Base-by-base conservation (phyloP, 2,888 invertebrate genomes). In the Cheilosia grossa region DNA sequence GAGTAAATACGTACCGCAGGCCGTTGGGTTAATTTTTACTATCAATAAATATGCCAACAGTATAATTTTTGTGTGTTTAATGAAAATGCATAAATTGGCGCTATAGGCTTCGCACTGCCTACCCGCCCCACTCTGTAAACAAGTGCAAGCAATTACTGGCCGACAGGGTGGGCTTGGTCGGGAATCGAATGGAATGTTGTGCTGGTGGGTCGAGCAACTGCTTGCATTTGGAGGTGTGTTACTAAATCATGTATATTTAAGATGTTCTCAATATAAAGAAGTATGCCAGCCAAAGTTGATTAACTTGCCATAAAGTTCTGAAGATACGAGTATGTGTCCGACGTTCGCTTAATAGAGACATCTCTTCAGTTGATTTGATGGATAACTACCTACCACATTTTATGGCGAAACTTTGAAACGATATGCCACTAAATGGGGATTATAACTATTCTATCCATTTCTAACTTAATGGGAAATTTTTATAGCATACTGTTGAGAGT, bases 1-100 rank as follows among this genome's bases (percentile, higher is more conserved):
- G 21, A 21, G 21, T n/a, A n/a, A n/a, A n/a, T n/a, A 21, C n/a
- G 15, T 47, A 47, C 19, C 56, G 2, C 33, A 33, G 70, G 54
- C 49, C 42, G 58, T 80, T 80, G 81, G 72, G 85, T 51, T 85
- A 85, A 85, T 81, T 85, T 85, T 85, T 85, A 85, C 70, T 67
- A 72, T 33, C 72, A 67, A 85, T 85, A 85, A 85, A 85, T 85
- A 77, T 81, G 81, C 81, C 81, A 85, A 81, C 75, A 67, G 72
- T 59, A 77, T 72, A 81, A 72, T 80, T 80, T 73, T 51, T 58
- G 27, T 42, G 59, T 51, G 53, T 33, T 40, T 85, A 85, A 85
- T 81, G 75, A 85, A 81, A 85, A 85, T 81, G 66, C 81, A 85
- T 85, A 85, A 85, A 85, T 85, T 85, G 75, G 63, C 58, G 69